Base-by-base conservation (phyloP, 2,888 invertebrate genomes). In the Protodeltote pygarga region DNA sequence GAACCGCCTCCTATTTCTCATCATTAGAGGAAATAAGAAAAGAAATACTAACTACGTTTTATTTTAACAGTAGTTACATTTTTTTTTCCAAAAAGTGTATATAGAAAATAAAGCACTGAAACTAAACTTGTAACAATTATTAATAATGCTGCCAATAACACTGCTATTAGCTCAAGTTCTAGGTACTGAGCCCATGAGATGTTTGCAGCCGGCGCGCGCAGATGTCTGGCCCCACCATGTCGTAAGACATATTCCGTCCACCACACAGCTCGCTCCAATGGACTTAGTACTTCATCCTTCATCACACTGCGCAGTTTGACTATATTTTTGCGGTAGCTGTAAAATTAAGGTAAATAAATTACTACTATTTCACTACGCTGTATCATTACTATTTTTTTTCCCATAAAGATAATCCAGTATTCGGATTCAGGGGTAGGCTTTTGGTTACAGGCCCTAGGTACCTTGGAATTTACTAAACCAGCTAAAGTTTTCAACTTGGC, bases 241-340 rank as follows among this genome's bases (percentile, higher is more conserved):
- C 64, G 58, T 23, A 54, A 49, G 20, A 54, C 49, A 21, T 54
- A 81, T 59, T 92, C 92, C n/a, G 81, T 85, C 91, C 90, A 91
- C 88, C 89, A 89, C 8, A 90, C 66, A 0, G 88, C 87, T 5
- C 84, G 82, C n/a, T 81, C 77, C 29, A 80, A 24, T 0, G 80
- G 66, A 5, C 28, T 8, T 51, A 64, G 39, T 0, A 47, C 54
- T 19, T 61, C 37, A 14, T 65, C 65, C 0, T 11, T 25, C 31
- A 65, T 39, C 11, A 45, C n/a, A 1, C 15, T 28, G 3, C 50
- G 47, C 9, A 65, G 27, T 3, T 37, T 20, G 0, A 48, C n/a
- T 1, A 53, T 40, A 9, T 61, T 65, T n/a, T 24, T 10, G 0
- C 58, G 42, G 3, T 51, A 65, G 13, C 65, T 65, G 19, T n/a